phyloP scores from a whole-genome alignment of 2,797 vertebrate species.

The Crocodylus rhombifer region DNA sequence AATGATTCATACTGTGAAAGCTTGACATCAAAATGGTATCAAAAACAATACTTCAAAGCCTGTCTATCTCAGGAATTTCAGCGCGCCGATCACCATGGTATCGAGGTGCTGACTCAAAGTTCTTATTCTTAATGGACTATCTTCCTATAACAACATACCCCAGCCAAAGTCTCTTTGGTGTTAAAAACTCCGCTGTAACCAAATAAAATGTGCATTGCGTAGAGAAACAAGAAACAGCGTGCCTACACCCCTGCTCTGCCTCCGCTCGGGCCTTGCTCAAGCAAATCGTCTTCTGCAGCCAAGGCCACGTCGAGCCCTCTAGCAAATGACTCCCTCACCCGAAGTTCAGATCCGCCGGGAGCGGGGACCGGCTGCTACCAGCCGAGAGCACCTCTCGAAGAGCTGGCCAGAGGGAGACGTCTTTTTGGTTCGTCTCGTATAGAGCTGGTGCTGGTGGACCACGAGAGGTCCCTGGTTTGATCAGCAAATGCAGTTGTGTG shows the following conservation, averaged over 20 bases:
- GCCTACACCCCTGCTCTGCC: neutral
- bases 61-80: neutral
- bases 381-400: neutral
- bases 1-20: conserved; percentile 30
- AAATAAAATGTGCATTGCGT: neutral
- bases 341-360: neutral
- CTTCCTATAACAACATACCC: conserved; percentile 50
- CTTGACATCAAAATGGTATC: conserved; percentile 28
- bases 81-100: neutral
- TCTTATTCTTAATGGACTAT: conserved; percentile 63
- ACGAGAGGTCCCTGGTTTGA: neutral
- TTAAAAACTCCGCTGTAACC: neutral
- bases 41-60: conserved; percentile 71
- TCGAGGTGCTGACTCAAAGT: conserved; percentile 59
- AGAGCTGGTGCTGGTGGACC: neutral
- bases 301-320: neutral
- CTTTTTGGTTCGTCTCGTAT: neutral
- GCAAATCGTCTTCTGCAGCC: too few relatives aligned
- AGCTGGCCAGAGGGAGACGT: neutral
- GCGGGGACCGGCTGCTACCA: neutral
- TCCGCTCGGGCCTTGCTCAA: neutral
- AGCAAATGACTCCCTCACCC: neutral
- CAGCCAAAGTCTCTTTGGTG: neutral
- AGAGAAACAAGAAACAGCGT: neutral
- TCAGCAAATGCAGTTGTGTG: neutral